Percentiles rank a stretch among this genome's conserved stretches.
Conservation (phyloP, 2,888 invertebrate species). For the Aphodius granarius region DNA sequence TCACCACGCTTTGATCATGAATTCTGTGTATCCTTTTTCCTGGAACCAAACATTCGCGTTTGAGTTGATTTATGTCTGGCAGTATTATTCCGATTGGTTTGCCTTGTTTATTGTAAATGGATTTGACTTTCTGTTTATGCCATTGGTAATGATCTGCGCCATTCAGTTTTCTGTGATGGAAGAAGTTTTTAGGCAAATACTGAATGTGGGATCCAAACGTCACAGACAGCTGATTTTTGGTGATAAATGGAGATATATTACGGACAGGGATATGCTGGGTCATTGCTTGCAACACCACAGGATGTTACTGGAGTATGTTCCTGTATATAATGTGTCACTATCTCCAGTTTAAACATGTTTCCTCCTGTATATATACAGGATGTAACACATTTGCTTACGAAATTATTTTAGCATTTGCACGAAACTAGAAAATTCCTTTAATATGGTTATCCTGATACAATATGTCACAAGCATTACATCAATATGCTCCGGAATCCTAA, state of each 20-base stretch:
- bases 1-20: conserved; percentile 22
- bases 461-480: conserved; percentile 30
- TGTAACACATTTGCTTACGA: neutral
- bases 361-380: too few relatives aligned
- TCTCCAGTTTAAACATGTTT: too few relatives aligned
- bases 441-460: conserved; percentile 29
- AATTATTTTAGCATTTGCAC: conserved; percentile 28
- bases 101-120: conserved; percentile 17
- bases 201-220: conserved; percentile 7
- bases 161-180: conserved; percentile 29
- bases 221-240: conserved; percentile 19
- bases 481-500: conserved; percentile 32
- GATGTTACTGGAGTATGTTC: conserved; percentile 29
- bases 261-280: conserved; percentile 24
- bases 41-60: conserved; percentile 27
- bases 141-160: conserved; percentile 19
- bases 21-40: conserved; percentile 30
- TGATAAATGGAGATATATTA: conserved; percentile 2
- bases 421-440: conserved; percentile 32
- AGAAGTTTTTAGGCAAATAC: conserved; percentile 27
- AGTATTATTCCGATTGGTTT: conserved; percentile 28
- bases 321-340: too few relatives aligned
- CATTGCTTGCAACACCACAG: conserved; percentile 33
- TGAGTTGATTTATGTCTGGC: conserved; percentile 31
- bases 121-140: conserved; percentile 23